Evolutionary conservation across 2,113 vertebrate genomes (phyloP), one percentile per base, ranked within the genome.

Genomic region (Delphinus delphis): DNA sequence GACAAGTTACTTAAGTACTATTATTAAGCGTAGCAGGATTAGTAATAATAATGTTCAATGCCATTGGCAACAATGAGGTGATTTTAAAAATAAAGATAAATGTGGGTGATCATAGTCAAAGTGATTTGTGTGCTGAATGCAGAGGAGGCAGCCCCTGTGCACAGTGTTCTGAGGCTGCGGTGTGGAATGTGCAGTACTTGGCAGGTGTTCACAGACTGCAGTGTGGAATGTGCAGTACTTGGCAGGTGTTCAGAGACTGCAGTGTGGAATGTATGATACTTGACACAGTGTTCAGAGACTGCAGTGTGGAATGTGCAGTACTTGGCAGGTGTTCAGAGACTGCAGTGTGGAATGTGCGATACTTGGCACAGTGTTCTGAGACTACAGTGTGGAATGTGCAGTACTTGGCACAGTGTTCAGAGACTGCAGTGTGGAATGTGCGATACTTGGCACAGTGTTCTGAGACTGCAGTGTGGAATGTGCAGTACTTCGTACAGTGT

Each of bases 51-150:
- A 90, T 93, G 76, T 94, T 97, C 87, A 92, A 96, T 97, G 95
- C 92, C 74, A 96, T 25, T 90, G 76, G 92, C 93, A 96, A 95
- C 96, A 97, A 96, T 94, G 92, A 93, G 81, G 90, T 96, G 70
- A 91, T 95, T 97, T 97, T 95, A 90, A 97, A 97, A 98, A 98
- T 97, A 98, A 97, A 98, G 93, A 97, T 97, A 96, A 97, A 87
- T 71, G 84, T 0, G 9, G 80, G 85, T 86, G 97, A 88, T 95
- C 83, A 8, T 8, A 77, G 97, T 76, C 93, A 70, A 8, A 94
- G 93, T 58, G 93, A 82, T 38, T 0, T 79, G 84, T 95, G 93
- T 84, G 74, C 83, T 62, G 96, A 93, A 47, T 47, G 76, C 88
- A 47, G 58, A 97, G 74, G 88, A 44, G 81, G 90, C 83, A 20